Base-by-base conservation (phyloP, 2,888 invertebrate genomes). In the Pachydiplax longipennis region DNA sequence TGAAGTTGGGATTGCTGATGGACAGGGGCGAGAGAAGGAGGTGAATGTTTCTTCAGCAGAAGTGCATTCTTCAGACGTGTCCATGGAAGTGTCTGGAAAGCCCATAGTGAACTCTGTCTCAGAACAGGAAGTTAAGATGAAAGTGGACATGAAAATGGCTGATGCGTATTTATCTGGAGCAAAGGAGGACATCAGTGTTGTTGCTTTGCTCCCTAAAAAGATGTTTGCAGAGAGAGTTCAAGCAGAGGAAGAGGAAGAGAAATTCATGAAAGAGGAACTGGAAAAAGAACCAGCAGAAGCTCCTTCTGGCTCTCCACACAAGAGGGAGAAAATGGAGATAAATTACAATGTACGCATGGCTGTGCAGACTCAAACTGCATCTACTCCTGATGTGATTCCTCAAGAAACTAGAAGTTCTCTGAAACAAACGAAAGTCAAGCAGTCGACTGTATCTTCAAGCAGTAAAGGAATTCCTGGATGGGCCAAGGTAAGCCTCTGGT, bases 111-210 rank as follows among this genome's bases (percentile, higher is more conserved):
- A 80, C 31, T 40, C 82, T 13, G 80, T 44, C 15, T 80, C 35
- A 18, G 83, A 44, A 5, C 65, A 87, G 18, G 90, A 90, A 31
- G 18, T n/a, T 25, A 25, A 44, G 90, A 61, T 40, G 1, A 90
- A 65, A 40, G n/a, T 61, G 12, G 61, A 35, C 15, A 3, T 93
- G 92, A 95, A 95, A 93, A 95, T 96, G 93, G 93, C 94, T 44
- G 96, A 96, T 92, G 96, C 96, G 0, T 95, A 95, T 92, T 93
- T 96, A 90, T 96, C 96, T 8, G 95, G 95, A 92, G 95, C 95
- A 37, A 95, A 95, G 92, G 96, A 96, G 92, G 95, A 95, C 93
- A 94, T 95, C 80, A 91, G 18, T 25, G 91, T 48, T 65, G 65
- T 25, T 91, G 90, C 90, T 90, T 90, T 81, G 90, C 83, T 13